Evolutionary conservation across 2,113 vertebrate species (phyloP), one percentile per base, ranked within the genome.

Genomic region (Grantiella picta): DNA sequence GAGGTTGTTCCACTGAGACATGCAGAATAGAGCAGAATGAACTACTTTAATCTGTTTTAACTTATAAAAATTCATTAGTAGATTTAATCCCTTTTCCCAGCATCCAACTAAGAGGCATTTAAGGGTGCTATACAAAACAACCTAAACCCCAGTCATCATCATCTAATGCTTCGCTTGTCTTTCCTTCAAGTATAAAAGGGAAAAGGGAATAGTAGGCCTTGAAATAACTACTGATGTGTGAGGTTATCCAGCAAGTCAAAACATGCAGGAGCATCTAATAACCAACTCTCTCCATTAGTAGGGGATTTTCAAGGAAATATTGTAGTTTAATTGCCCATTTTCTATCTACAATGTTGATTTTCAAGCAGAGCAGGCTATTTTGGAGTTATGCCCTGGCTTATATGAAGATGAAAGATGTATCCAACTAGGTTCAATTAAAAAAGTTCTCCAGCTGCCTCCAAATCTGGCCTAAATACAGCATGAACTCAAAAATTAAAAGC

Each of bases 221-320:
- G 77, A 87, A 95, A 38, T 59, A 92, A 75, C 47, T 66, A 52
- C 64, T 27, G 23, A 89, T 64, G 7, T 70, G 76, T 50, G 47
- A 91, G 50, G 80, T 29, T 70, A 50, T 40, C 45, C 35, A 15
- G 59, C 72, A 91, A 94, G 89, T 86, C 77, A 91, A 78, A 94
- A 96, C 92, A 94, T 5, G 84, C 47, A 91, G 63, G 59, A 96
- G 42, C 45, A 86, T 33, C 89, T 83, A 83, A 89, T 50, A 96
- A 81, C 47, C 23, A 89, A 36, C 69, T 75, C 72, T 68, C 2
- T 1, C 11, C 44, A 82, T 38, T 69, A 84, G 52, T 3, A 78
- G 35, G 56, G 47, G 69, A 91, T 85, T 87, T 95, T 94, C 73
- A 84, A 84, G 29, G 52, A 82, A 92, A 89, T 44, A 49, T 16